Percentiles rank a stretch among this genome's conserved stretches.
phyloP scores from a whole-genome alignment of 2,888 invertebrate genomes.

The Allygus modestus region DNA sequence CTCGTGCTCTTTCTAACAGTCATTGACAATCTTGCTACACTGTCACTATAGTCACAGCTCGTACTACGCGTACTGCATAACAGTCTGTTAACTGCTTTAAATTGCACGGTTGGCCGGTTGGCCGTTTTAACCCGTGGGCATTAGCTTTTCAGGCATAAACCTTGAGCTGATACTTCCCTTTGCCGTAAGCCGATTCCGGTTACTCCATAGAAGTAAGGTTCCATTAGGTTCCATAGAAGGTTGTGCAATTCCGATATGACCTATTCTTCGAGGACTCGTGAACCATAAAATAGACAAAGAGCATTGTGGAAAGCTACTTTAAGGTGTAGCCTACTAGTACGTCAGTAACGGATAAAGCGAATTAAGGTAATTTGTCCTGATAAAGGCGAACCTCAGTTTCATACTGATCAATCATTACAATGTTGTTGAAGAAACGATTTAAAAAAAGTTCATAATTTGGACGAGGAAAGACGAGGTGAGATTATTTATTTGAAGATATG shows the following conservation, averaged over 20 bases:
- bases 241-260: background rate
- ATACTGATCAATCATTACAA: too few relatives aligned
- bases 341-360: too few relatives aligned
- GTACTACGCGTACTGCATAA: background rate
- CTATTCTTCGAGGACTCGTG: background rate
- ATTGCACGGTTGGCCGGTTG: slow-evolving; percentile 2
- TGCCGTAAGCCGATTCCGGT: slow-evolving; percentile 7
- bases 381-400: too few relatives aligned
- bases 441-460: too few relatives aligned
- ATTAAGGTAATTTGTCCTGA: too few relatives aligned
- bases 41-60: background rate
- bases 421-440: too few relatives aligned
- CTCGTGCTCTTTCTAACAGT: too few relatives aligned
- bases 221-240: background rate
- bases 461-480: too few relatives aligned
- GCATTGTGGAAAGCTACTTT: background rate
- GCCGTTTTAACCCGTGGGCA: background rate
- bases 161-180: slow-evolving; percentile 22
- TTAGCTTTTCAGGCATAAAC: background rate
- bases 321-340: too few relatives aligned
- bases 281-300: slow-evolving; percentile 2
- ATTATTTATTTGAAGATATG: too few relatives aligned
- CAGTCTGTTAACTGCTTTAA: slow-evolving; percentile 10
- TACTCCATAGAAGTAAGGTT: too few relatives aligned
- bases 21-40: too few relatives aligned